phyloP scores from a whole-genome alignment of 2,888 invertebrate species.

The Acrobasis suavella region DNA sequence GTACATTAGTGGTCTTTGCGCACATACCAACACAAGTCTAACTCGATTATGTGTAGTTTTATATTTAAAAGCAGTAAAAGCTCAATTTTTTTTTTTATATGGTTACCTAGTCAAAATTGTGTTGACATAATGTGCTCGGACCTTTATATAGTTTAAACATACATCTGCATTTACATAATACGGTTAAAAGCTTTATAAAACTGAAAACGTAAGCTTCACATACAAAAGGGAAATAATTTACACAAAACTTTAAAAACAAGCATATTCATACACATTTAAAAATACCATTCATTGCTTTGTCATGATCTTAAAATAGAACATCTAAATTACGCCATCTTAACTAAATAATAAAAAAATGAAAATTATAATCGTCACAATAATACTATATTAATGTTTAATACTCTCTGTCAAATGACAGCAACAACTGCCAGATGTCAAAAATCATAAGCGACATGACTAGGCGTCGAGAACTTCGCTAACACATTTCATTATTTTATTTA shows the following conservation, averaged over 20 bases:
- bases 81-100: not conserved
- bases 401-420: constrained; percentile 52
- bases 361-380: constrained; percentile 60
- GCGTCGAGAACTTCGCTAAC: constrained; percentile 50
- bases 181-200: constrained; percentile 45
- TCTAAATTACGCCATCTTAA: constrained; percentile 78
- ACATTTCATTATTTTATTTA: no score
- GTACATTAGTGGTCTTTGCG: constrained; percentile 34
- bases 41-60: not conserved
- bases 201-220: constrained; percentile 59
- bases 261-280: constrained; percentile 55
- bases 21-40: not conserved
- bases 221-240: constrained; percentile 62
- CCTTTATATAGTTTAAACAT: constrained; percentile 14
- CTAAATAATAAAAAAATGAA: constrained; percentile 58
- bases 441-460: constrained; percentile 73
- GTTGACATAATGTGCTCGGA: not conserved
- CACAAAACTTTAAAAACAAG: constrained; percentile 62
- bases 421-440: constrained; percentile 56
- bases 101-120: not conserved
- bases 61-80: no score
- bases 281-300: constrained; percentile 71
- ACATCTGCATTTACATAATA: constrained; percentile 21
- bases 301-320: constrained; percentile 76
- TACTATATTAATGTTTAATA: constrained; percentile 64